Conservation (phyloP, 2,113 vertebrate genomes). For the Lasiurus borealis region DNA sequence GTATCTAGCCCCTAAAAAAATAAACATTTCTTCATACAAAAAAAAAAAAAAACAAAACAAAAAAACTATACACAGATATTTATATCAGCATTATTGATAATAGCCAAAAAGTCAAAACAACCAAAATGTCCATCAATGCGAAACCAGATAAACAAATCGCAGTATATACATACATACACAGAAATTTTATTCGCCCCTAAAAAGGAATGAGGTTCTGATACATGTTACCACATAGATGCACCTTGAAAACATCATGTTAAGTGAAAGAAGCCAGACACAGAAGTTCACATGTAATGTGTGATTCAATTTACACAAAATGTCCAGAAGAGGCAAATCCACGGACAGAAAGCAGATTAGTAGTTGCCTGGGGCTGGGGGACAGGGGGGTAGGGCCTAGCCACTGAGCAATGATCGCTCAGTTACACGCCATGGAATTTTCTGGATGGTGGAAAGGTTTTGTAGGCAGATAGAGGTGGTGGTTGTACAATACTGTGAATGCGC, state of each 20-base stretch:
- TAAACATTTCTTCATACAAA: background rate
- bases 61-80: background rate
- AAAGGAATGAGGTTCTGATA: background rate
- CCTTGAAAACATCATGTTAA: background rate
- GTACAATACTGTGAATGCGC: background rate
- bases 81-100: background rate
- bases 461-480: background rate
- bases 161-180: background rate
- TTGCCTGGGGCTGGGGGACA: background rate
- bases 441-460: conserved; percentile 11
- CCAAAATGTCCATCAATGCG: background rate
- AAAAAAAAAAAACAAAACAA: too few relatives aligned
- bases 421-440: background rate
- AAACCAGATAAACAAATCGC: background rate
- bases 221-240: background rate
- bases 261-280: background rate
- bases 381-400: background rate
- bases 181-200: background rate
- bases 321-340: background rate
- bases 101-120: background rate
- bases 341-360: background rate
- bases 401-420: background rate
- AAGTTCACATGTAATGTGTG: background rate
- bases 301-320: background rate
- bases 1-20: background rate